Base-by-base conservation (phyloP, 2,797 vertebrate genomes). In the Onychomys torridus region DNA sequence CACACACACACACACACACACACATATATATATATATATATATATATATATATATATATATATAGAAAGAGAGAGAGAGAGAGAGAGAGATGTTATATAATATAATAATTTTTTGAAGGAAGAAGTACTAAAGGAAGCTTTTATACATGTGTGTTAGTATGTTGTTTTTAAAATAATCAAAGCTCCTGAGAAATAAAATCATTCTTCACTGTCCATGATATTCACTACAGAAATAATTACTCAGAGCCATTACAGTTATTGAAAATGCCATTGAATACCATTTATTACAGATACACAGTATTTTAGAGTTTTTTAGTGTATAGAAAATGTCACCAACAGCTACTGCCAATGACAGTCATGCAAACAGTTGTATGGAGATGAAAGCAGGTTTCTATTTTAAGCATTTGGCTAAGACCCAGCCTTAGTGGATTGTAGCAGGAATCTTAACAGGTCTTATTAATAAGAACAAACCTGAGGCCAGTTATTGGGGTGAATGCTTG, bases 251-350 rank as follows among this genome's bases (percentile, higher is more conserved):
- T 94, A 83, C 37, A 89, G 79, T 88, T 96, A 91, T n/a, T 59
- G 49, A 92, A 91, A 92, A 77, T 85, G 95, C 65, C 87, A 21
- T 88, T 81, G 75, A 92, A 86, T 89, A n/a, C 23, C 16, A 89
- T 5, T 94, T 40, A 43, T 83, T 88, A 34, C 32, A 46, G 75
- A 27, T 79, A 57, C 79, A 75, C 52, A 78, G 52, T 76, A n/a
- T n/a, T 77, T 91, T 49, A n/a, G 46, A 59, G 11, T 37, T 88
- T 92, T 78, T 52, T 6, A 77, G 12, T 81, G 12, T 59, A 77
- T 3, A 75, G 71, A 92, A 94, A 71, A 76, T 81, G n/a, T 84
- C 37, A 87, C 49, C 34, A 52, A 55, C 5, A 92, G 61, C 63
- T 88, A 69, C 5, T 2, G 76, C 55, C 63, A 78, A 43, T 92